Percentiles rank a stretch among this genome's conserved stretches.
Evolutionary conservation across 2,797 vertebrate species (phyloP).

Genomic region (Natrix natrix): DNA sequence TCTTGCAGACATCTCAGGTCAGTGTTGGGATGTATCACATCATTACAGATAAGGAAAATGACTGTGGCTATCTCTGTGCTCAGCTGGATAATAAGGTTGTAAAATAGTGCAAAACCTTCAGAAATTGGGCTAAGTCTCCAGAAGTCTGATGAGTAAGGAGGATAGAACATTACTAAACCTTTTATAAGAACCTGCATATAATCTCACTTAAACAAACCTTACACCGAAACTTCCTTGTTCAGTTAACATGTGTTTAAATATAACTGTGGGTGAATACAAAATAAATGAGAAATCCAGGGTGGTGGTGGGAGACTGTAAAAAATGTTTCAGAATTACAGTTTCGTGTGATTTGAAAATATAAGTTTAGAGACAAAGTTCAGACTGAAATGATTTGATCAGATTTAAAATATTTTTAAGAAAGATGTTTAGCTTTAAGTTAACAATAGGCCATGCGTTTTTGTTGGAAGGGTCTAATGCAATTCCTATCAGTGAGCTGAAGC

Average conservation of each 20-base stretch:
- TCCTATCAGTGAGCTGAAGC: conserved; percentile 57
- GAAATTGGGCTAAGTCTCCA: conserved; percentile 76
- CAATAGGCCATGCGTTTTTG: conserved; percentile 47
- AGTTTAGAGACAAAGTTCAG: conserved; percentile 51
- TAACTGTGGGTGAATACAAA: conserved; percentile 27
- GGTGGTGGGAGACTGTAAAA: conserved; percentile 22
- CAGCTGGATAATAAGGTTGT: conserved; percentile 77
- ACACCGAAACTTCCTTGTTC: conserved; percentile 44
- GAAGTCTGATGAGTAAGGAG: conserved; percentile 82
- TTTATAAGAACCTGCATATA: conserved; percentile 58
- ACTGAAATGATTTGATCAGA: conserved; percentile 48
- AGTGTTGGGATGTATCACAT: conserved; percentile 83
- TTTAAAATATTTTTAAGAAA: conserved; percentile 44
- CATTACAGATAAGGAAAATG: conserved; percentile 86
- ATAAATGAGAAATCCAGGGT: conserved; percentile 4
- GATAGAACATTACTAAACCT: conserved; percentile 77
- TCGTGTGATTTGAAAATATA: conserved; percentile 34
- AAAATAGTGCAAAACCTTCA: conserved; percentile 77
- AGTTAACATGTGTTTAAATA: conserved; percentile 39
- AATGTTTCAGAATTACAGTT: conserved; percentile 35
- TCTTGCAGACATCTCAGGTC: conserved; percentile 75
- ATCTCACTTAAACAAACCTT: conserved; percentile 57
- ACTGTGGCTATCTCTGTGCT: conserved; percentile 86
- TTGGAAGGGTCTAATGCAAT: conserved; percentile 54
- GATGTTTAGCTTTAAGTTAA: conserved; percentile 51